A percentile compares a stretch with the other conserved stretches of the same genome.
Evolutionary conservation across 2,888 invertebrate species (phyloP).

Genomic region (Pimpla rufipes): DNA sequence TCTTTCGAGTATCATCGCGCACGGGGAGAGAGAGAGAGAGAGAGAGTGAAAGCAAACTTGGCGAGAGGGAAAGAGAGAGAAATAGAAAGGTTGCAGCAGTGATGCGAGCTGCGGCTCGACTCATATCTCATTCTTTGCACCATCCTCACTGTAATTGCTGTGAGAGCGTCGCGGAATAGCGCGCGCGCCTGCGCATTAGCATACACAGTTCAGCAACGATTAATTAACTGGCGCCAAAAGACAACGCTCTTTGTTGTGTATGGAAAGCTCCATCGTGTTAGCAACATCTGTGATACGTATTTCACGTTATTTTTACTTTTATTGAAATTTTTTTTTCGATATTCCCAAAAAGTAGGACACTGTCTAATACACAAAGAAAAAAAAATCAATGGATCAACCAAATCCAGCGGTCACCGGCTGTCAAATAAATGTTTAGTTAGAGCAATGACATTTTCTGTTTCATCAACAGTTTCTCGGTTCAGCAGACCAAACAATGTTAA

Average conservation of each 20-base stretch:
- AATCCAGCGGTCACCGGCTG: too few relatives aligned
- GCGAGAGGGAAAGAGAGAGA: conserved; percentile 36
- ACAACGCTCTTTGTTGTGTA: conserved; percentile 27
- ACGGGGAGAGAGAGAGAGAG: conserved; percentile 36
- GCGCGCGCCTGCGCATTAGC: conserved; percentile 30
- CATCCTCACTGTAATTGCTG: conserved; percentile 65
- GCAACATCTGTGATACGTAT: background rate
- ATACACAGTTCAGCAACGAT: conserved; percentile 59
- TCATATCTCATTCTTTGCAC: conserved; percentile 66
- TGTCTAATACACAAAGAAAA: too few relatives aligned
- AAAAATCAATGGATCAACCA: too few relatives aligned
- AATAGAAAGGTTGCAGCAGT: conserved; percentile 40
- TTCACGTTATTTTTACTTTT: conserved; percentile 2
- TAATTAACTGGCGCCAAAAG: conserved; percentile 63
- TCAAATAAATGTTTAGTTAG: too few relatives aligned
- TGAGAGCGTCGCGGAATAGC: conserved; percentile 53
- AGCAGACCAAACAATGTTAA: too few relatives aligned
- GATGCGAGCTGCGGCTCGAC: conserved; percentile 54
- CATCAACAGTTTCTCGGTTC: too few relatives aligned
- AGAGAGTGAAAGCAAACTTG: conserved; percentile 45
- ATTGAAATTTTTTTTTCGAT: too few relatives aligned
- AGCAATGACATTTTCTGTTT: too few relatives aligned
- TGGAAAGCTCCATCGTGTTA: background rate
- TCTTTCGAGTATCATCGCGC: conserved; percentile 48
- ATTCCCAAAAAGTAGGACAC: too few relatives aligned